Evolutionary conservation across 1,140 invertebrate species (phyloP), one percentile per base, ranked within the genome.

Genomic region (Orussus abietinus): DNA sequence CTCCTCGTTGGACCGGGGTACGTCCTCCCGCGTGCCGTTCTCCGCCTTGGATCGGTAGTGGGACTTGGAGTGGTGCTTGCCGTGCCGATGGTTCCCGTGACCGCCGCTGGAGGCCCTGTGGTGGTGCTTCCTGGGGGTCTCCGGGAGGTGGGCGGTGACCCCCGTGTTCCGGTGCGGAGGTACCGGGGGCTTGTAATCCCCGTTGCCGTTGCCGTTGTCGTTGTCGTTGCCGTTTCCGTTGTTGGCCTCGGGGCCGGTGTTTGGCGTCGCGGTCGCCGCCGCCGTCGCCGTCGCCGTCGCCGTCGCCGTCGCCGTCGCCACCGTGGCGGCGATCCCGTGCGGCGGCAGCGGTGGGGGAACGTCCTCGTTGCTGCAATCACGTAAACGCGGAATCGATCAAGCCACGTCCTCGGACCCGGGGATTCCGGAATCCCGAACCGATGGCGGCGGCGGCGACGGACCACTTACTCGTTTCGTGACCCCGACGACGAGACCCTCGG

Each of bases 171-270:
- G 76, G 59, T 92, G 90, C 0, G 90, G 90, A 7, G 89, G 90
- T 19, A 92, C 86, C 2, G 89, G 89, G 0, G 89, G 89, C 43
- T 85, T 80, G 61, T 90, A 90, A 38, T 88, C 85, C 41, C 80
- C 78, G 38, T 73, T 69, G 17, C 62, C 66, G 51, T 71, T 69
- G 43, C 45, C 48, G 54, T 46, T 60, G 50, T 55, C 34, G 47
- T 36, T 44, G 32, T 34, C 28, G 42, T 37, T 39, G 20, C 11
- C 22, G 22, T 25, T 25, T 25, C 6, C 22, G n/a, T 25, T 7
- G 22, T 25, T 25, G n/a, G 6, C n/a, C 22, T n/a, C n/a, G n/a
- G n/a, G n/a, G n/a, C n/a, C n/a, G n/a, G 51, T 37, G 49, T 41
- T 36, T 49, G 47, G 13, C 31, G 32, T 41, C 44, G 32, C 22